Evolutionary conservation across 2,888 invertebrate genomes (phyloP).

Genomic region (Brachynemurus nebulosus): DNA sequence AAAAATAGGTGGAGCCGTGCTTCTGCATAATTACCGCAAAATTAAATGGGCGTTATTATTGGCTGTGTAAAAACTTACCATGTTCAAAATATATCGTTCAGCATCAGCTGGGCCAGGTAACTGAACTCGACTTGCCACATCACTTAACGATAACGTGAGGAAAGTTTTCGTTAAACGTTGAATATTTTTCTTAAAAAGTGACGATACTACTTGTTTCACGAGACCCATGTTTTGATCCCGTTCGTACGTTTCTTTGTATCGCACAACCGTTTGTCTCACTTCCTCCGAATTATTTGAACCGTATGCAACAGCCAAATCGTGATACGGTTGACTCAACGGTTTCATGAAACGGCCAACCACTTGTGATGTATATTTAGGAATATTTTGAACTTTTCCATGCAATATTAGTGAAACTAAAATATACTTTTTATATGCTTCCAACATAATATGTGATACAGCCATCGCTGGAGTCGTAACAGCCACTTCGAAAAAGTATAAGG

Average conservation of each 20-base stretch:
- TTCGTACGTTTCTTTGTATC: slow-evolving; percentile 67
- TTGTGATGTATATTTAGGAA: slow-evolving; percentile 87
- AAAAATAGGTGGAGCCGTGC: no score
- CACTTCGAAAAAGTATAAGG: slow-evolving; percentile 91
- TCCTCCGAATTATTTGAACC: slow-evolving; percentile 57
- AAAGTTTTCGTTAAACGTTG: slow-evolving; percentile 92
- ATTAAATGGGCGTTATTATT: no score
- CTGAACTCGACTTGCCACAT: slow-evolving; percentile 83
- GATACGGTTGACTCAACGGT: slow-evolving; percentile 74
- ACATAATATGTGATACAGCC: slow-evolving; percentile 92
- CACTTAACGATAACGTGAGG: slow-evolving; percentile 72
- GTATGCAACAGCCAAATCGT: slow-evolving; percentile 77
- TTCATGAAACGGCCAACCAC: slow-evolving; percentile 76
- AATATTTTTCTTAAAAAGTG: slow-evolving; percentile 91
- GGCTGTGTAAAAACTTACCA: no score
- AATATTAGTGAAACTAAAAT: slow-evolving; percentile 82
- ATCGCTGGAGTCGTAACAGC: slow-evolving; percentile 89
- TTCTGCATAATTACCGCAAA: no score
- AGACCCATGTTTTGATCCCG: slow-evolving; percentile 68
- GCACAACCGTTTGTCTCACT: slow-evolving; percentile 50
- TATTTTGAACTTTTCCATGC: slow-evolving; percentile 66
- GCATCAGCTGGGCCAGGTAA: slow-evolving; percentile 75
- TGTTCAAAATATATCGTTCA: slow-evolving; percentile 84
- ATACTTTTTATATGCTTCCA: slow-evolving; percentile 95
- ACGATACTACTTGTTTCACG: slow-evolving; percentile 73